Evolutionary conservation across 2,888 invertebrate genomes (phyloP).

Genomic region (Parnassius mnemosyne): DNA sequence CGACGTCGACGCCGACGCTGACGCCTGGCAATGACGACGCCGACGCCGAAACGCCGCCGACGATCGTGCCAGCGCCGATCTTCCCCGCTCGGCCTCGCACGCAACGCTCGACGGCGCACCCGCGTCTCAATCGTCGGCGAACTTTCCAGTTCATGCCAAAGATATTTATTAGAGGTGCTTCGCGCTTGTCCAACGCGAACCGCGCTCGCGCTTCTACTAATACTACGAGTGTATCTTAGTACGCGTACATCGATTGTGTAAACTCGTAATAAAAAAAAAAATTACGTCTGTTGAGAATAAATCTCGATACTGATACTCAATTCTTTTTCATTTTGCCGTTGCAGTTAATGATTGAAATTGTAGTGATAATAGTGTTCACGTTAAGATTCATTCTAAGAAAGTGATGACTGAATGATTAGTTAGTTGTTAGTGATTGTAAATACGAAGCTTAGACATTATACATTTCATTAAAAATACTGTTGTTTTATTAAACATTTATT

Average conservation of each 20-base stretch:
- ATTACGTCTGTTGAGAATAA: constrained; percentile 48
- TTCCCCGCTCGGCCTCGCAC: neutral
- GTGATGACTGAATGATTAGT: constrained; percentile 75
- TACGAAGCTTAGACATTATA: constrained; percentile 77
- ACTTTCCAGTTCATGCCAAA: constrained; percentile 78
- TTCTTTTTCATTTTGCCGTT: constrained; percentile 74
- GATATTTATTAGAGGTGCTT: constrained; percentile 76
- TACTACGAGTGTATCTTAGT: constrained; percentile 49
- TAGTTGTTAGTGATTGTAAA: constrained; percentile 77
- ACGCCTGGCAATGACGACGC: constrained; percentile 52
- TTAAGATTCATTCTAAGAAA: constrained; percentile 71
- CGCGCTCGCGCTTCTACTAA: constrained; percentile 39
- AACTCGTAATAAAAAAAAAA: constrained; percentile 38
- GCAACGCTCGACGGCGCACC: constrained; percentile 43
- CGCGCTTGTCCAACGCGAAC: constrained; percentile 47
- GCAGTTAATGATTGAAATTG: constrained; percentile 71
- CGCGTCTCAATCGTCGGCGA: constrained; percentile 64
- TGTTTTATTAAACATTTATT: constrained; percentile 49
- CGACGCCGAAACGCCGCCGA: constrained; percentile 30
- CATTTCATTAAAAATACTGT: constrained; percentile 65
- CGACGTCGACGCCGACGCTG: constrained; percentile 39
- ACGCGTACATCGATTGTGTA: constrained; percentile 38
- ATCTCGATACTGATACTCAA: constrained; percentile 75
- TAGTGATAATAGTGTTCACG: constrained; percentile 79
- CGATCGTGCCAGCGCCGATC: neutral